Evolutionary conservation across 2,797 vertebrate species (phyloP), one percentile per base, ranked within the genome.

Genomic region (Avahi laniger): DNA sequence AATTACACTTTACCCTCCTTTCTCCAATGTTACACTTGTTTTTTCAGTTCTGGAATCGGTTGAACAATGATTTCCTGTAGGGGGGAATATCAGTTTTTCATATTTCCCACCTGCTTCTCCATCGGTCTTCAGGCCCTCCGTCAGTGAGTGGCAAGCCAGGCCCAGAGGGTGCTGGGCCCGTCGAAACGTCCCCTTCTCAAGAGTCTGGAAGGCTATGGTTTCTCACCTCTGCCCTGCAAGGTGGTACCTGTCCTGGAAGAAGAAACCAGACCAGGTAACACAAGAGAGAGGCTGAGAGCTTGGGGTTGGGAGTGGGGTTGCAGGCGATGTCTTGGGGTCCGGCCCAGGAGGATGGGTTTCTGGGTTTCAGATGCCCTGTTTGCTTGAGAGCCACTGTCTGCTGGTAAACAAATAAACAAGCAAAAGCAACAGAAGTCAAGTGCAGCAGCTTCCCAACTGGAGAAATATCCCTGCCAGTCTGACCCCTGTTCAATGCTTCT

Each of bases 11-110:
- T 54, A 30, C 73, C 92, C 84, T 94, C 87, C 73, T 88, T 96
- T 93, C 93, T 95, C 94, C 90, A 54, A 13, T 11, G 92, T 86
- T 72, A 57, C 81, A 57, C 84, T 98, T 95, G 89, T 96, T 92
- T 87, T 96, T 73, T 80, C 73, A 67, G 91, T 81, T 80, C 92
- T 70, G 91, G 46, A 82, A 78, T 85, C 17, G 5, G 72, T 35
- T 18, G 30, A 89, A 95, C 87, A 86, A 95, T 95, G 52, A 76
- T 79, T 97, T 97, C 94, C 96, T 94, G 92, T 14, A 0, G 79
- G 33, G 0, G 81, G 18, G 22, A 17, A 75, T 75, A 59, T 81
- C 72, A 22, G 72, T 38, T 88, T 97, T 89, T 97, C 54, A 80
- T 63, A 69, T 95, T 78, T 59, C 76, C 72, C 4, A 0, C 38